phyloP scores from a whole-genome alignment of 2,113 vertebrate genomes.

The Heloderma charlesbogerti region DNA sequence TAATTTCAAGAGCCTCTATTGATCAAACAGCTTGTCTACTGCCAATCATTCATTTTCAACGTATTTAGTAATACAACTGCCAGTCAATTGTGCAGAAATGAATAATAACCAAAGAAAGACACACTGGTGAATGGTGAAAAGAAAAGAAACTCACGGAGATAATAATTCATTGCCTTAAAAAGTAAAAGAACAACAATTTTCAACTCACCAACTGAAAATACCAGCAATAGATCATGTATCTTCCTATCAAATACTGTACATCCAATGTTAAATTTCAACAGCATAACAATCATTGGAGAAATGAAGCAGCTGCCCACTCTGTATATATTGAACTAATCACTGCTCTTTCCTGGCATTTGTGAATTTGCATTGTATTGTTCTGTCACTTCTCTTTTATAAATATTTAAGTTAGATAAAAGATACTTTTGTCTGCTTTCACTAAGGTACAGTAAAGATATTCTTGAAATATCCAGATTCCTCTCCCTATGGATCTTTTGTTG shows the following conservation, averaged over 20 bases:
- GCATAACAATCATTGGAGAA: constrained; percentile 51
- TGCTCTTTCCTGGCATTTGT: constrained; percentile 22
- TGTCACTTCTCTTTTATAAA: constrained; percentile 43
- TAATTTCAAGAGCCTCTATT: constrained; percentile 74
- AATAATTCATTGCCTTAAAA: constrained; percentile 57
- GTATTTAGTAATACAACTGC: constrained; percentile 67
- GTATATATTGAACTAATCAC: constrained; percentile 40
- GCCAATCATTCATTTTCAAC: constrained; percentile 73
- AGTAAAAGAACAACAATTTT: constrained; percentile 49
- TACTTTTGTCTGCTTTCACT: constrained; percentile 36
- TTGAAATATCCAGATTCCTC: background rate
- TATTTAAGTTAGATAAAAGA: constrained; percentile 38
- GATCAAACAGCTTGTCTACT: constrained; percentile 71
- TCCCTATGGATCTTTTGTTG: background rate
- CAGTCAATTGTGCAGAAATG: constrained; percentile 65
- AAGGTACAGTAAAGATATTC: constrained; percentile 44
- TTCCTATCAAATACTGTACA: constrained; percentile 22
- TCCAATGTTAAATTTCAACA: constrained; percentile 40
- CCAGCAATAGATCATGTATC: constrained; percentile 3
- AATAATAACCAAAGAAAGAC: constrained; percentile 48
- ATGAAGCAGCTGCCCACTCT: constrained; percentile 39
- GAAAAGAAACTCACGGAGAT: constrained; percentile 42
- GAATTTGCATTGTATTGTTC: constrained; percentile 43
- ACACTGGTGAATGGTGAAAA: constrained; percentile 33
- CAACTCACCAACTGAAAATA: constrained; percentile 41